Percentiles rank a stretch among this genome's conserved stretches.
Evolutionary conservation across 1,140 invertebrate species (phyloP).

Genomic region (Aphelenchoides fujianensis): DNA sequence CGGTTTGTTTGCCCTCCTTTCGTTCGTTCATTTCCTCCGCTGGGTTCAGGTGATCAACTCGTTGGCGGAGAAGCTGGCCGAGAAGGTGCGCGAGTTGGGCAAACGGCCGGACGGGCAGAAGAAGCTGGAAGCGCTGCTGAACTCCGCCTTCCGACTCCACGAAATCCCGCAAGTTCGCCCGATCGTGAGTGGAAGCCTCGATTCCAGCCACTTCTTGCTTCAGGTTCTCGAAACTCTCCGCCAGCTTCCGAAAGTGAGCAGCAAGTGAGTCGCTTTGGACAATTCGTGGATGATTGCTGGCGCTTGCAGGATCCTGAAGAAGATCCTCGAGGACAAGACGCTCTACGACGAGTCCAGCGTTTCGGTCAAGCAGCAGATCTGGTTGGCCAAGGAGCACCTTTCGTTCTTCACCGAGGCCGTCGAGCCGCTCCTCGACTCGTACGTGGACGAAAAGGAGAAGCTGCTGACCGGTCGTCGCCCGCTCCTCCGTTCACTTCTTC

Average conservation of each 20-base stretch:
- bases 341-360: constrained; percentile 41
- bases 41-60: constrained; percentile 36
- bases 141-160: constrained; percentile 35
- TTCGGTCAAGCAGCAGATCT: constrained; percentile 47
- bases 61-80: constrained; percentile 33
- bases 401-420: constrained; percentile 40
- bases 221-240: constrained; percentile 44
- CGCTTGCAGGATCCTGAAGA: constrained; percentile 48
- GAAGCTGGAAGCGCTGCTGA: constrained; percentile 42
- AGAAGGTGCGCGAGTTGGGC: constrained; percentile 33
- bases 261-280: too few species aligned
- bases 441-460: constrained; percentile 41
- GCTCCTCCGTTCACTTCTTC: constrained; percentile 46
- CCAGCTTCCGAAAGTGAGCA: constrained; percentile 33
- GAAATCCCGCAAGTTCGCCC: constrained; percentile 35
- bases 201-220: too few species aligned
- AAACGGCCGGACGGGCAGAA: constrained; percentile 35
- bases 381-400: constrained; percentile 45
- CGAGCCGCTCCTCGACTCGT: constrained; percentile 40
- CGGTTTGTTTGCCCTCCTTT: too few species aligned
- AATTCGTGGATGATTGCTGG: too few species aligned
- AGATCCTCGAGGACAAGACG: constrained; percentile 42
- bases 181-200: too few species aligned
- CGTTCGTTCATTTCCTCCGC: not conserved
- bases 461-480: constrained; percentile 21